phyloP scores from a whole-genome alignment of 2,888 invertebrate species.

The Lepeophtheirus nordmannii region DNA sequence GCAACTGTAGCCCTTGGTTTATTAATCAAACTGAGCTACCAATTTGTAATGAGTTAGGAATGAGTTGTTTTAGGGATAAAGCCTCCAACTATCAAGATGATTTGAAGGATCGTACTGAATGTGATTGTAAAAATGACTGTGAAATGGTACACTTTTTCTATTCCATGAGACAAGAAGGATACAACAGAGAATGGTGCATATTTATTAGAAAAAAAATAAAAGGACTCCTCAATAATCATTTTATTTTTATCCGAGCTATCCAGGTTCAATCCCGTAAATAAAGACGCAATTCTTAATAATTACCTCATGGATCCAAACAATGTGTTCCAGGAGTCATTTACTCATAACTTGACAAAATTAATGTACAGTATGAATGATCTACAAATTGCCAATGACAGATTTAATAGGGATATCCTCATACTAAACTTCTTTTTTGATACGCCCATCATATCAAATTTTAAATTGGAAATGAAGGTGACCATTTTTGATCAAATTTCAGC shows the following conservation, averaged over 20 bases:
- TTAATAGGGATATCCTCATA: constrained; percentile 8
- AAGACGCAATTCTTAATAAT: not conserved
- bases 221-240: too few relatives aligned
- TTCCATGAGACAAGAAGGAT: constrained; percentile 7
- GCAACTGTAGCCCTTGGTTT: constrained; percentile 15
- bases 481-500: constrained; percentile 20
- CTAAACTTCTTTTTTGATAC: constrained; percentile 17
- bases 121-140: constrained; percentile 19
- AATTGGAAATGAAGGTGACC: constrained; percentile 10
- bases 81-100: constrained; percentile 11
- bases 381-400: not conserved
- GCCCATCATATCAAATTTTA: constrained; percentile 5
- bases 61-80: constrained; percentile 8
- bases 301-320: constrained; percentile 16
- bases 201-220: too few relatives aligned
- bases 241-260: too few relatives aligned
- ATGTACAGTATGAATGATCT: not conserved
- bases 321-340: not conserved
- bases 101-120: constrained; percentile 15
- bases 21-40: constrained; percentile 7
- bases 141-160: constrained; percentile 10
- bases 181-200: not conserved
- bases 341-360: constrained; percentile 6
- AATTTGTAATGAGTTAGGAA: not conserved
- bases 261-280: constrained; percentile 2